phyloP scores from a whole-genome alignment of 2,888 invertebrate genomes.

The Erebia palarica region DNA sequence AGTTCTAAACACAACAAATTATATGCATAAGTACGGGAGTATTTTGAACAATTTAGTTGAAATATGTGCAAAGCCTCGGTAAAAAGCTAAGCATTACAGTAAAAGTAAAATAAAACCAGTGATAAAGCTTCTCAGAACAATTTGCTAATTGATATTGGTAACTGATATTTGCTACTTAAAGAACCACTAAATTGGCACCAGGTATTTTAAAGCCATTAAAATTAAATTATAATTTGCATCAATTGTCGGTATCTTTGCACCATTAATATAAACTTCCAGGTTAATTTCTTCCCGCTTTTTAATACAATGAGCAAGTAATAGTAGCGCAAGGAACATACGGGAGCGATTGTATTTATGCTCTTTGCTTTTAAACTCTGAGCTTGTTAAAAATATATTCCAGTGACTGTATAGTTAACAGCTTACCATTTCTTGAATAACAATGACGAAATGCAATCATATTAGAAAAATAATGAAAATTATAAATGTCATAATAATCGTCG shows the following conservation, averaged over 20 bases:
- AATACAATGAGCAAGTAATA: too few species aligned
- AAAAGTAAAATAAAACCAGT: not conserved
- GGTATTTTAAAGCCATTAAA: constrained; percentile 22
- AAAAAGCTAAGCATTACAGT: not conserved
- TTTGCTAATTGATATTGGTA: constrained; percentile 24
- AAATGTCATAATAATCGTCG: too few species aligned
- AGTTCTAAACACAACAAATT: not conserved
- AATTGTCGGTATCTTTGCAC: not conserved
- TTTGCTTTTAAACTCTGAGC: too few species aligned
- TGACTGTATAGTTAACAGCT: too few species aligned
- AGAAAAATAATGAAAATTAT: too few species aligned
- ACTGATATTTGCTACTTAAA: constrained; percentile 25
- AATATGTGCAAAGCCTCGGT: not conserved
- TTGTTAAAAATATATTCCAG: too few species aligned
- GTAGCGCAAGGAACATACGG: too few species aligned
- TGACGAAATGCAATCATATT: too few species aligned
- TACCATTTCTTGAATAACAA: too few species aligned
- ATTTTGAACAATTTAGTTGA: not conserved
- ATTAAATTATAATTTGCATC: constrained; percentile 26
- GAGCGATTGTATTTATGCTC: too few species aligned
- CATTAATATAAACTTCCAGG: not conserved
- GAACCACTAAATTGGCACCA: constrained; percentile 22
- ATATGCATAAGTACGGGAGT: too few species aligned
- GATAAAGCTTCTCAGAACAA: constrained; percentile 14
- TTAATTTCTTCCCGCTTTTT: not conserved